Evolutionary conservation across 2,113 vertebrate genomes (phyloP).

Genomic region (Rissa tridactyla): DNA sequence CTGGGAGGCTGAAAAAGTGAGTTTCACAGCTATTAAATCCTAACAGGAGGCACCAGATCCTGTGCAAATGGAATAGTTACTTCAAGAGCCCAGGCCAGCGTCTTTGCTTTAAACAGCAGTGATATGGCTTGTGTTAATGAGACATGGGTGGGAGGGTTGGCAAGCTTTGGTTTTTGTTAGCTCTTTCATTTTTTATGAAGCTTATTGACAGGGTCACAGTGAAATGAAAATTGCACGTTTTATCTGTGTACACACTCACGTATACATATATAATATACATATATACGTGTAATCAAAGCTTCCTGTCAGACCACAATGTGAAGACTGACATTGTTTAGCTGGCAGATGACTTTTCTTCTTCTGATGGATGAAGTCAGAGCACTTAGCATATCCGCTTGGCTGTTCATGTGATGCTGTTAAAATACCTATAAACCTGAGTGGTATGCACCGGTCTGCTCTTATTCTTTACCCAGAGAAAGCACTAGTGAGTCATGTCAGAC

Average conservation of each 20-base stretch:
- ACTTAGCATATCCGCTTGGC: background rate
- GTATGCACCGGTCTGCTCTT: background rate
- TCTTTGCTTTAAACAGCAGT: background rate
- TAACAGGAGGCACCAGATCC: background rate
- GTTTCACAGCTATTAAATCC: slow-evolving; percentile 28
- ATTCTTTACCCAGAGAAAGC: background rate
- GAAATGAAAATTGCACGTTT: background rate
- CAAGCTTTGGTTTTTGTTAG: background rate
- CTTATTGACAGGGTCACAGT: background rate
- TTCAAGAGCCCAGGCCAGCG: background rate
- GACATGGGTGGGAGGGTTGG: background rate
- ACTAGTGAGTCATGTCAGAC: background rate
- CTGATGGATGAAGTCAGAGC: background rate
- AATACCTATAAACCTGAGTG: background rate
- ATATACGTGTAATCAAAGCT: background rate
- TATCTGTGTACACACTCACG: background rate
- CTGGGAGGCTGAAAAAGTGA: background rate
- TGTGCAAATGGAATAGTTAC: background rate
- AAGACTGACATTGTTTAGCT: background rate
- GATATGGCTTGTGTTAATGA: background rate
- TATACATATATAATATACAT: background rate
- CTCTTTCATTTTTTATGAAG: background rate
- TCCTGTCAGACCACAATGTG: background rate
- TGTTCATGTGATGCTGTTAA: background rate
- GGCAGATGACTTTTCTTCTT: background rate